Evolutionary conservation across 2,797 vertebrate genomes (phyloP).

Genomic region (Clarias laeviceps): DNA sequence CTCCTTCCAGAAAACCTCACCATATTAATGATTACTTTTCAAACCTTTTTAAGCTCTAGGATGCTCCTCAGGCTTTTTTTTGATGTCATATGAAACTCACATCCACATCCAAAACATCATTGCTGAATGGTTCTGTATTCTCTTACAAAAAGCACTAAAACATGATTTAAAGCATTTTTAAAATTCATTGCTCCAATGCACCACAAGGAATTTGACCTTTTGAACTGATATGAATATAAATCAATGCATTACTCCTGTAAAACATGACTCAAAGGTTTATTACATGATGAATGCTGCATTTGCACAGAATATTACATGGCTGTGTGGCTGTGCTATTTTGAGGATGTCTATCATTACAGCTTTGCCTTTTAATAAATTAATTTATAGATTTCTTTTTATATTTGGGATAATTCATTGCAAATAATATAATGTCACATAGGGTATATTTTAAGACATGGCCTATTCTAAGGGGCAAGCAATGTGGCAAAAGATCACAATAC

Average conservation of each 20-base stretch:
- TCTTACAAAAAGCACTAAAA: not conserved
- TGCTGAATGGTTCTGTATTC: not conserved
- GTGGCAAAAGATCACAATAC: not conserved
- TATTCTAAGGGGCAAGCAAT: not conserved
- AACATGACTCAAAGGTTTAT: slow-evolving; percentile 8
- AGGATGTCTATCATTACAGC: not conserved
- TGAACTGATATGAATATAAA: slow-evolving; percentile 6
- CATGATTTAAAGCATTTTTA: not conserved
- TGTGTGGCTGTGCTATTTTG: not conserved
- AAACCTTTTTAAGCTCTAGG: not conserved
- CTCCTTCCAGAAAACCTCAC: not conserved
- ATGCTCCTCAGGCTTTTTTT: not conserved
- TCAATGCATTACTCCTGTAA: slow-evolving; percentile 4
- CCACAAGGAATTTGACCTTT: slow-evolving; percentile 11
- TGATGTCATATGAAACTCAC: not conserved
- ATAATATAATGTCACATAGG: not conserved
- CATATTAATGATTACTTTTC: not conserved
- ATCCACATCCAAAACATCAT: not conserved
- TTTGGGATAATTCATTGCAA: not conserved
- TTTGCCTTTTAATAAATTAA: not conserved
- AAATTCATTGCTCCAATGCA: not conserved
- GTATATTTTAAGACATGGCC: not conserved
- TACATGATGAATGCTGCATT: not conserved
- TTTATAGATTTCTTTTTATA: not conserved
- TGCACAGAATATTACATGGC: not conserved